Evolutionary conservation across 2,113 vertebrate species (phyloP).

Genomic region (Notiomystis cincta): DNA sequence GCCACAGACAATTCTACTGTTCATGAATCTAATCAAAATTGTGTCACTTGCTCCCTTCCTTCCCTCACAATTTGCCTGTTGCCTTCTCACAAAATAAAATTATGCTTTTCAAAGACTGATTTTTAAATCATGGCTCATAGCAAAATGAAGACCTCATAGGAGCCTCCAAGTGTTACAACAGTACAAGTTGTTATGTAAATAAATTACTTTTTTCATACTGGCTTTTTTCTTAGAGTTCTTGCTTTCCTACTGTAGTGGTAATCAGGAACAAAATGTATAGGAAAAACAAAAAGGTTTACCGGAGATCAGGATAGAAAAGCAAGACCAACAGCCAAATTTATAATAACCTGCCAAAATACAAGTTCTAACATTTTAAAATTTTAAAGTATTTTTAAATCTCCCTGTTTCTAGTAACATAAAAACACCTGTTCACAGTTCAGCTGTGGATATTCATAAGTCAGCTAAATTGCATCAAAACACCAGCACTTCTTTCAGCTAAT

Average conservation of each 20-base stretch:
- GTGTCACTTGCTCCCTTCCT: not conserved
- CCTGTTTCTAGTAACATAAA: not conserved
- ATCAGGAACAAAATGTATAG: not conserved
- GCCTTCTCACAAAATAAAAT: not conserved
- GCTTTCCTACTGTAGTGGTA: not conserved
- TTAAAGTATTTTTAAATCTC: not conserved
- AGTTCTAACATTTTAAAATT: not conserved
- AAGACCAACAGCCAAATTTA: not conserved
- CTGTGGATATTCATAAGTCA: not conserved
- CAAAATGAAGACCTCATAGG: not conserved
- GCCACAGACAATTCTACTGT: not conserved
- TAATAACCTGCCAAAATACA: not conserved
- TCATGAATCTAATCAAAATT: not conserved
- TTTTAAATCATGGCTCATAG: not conserved
- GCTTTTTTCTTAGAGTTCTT: not conserved
- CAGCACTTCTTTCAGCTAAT: not conserved
- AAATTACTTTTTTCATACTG: not conserved
- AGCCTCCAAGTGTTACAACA: not conserved
- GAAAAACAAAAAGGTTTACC: not conserved
- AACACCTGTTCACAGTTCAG: not conserved
- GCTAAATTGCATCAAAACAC: not conserved
- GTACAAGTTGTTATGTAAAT: not conserved
- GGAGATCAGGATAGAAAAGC: not conserved
- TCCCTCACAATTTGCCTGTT: not conserved
- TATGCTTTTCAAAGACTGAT: not conserved